Conservation (phyloP, 1,140 invertebrate genomes). For the Plodia interpunctella region DNA sequence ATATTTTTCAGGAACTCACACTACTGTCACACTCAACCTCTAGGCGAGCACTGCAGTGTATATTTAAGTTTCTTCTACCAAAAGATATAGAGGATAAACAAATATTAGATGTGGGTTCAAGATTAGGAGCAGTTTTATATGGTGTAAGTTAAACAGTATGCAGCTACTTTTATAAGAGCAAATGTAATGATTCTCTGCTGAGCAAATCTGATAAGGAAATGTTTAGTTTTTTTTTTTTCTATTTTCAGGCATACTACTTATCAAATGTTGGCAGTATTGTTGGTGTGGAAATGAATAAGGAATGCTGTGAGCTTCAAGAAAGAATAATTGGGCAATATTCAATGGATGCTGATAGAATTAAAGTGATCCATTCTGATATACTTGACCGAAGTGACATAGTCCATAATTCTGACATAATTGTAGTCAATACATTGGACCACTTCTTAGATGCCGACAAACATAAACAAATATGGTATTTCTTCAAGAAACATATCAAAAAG, state of each 20-base stretch:
- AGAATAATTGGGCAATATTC: slow-evolving; percentile 79
- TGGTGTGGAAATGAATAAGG: slow-evolving; percentile 85
- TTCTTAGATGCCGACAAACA: slow-evolving; percentile 78
- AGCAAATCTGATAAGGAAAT: too few relatives aligned
- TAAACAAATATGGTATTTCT: slow-evolving; percentile 79
- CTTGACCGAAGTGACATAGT: slow-evolving; percentile 77
- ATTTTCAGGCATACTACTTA: slow-evolving; percentile 81
- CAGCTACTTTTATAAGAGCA: too few relatives aligned
- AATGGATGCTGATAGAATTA: slow-evolving; percentile 76
- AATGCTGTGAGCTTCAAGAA: slow-evolving; percentile 81
- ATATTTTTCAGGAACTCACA: slow-evolving; percentile 71
- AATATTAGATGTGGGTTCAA: slow-evolving; percentile 83
- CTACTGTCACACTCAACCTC: slow-evolving; percentile 84
- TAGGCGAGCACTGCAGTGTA: slow-evolving; percentile 78
- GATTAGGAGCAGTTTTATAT: slow-evolving; percentile 84
- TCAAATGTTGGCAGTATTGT: slow-evolving; percentile 79
- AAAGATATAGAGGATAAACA: slow-evolving; percentile 78
- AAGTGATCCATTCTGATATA: slow-evolving; percentile 79
- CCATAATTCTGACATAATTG: slow-evolving; percentile 77
- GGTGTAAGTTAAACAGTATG: slow-evolving; percentile 74
- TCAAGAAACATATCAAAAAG: slow-evolving; percentile 77
- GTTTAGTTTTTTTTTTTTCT: slow-evolving; percentile 12
- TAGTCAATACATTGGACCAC: slow-evolving; percentile 83
- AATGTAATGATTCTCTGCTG: too few relatives aligned
- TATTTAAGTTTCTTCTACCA: slow-evolving; percentile 81